Conservation (phyloP, 2,113 vertebrate genomes). For the Peromyscus leucopus region DNA sequence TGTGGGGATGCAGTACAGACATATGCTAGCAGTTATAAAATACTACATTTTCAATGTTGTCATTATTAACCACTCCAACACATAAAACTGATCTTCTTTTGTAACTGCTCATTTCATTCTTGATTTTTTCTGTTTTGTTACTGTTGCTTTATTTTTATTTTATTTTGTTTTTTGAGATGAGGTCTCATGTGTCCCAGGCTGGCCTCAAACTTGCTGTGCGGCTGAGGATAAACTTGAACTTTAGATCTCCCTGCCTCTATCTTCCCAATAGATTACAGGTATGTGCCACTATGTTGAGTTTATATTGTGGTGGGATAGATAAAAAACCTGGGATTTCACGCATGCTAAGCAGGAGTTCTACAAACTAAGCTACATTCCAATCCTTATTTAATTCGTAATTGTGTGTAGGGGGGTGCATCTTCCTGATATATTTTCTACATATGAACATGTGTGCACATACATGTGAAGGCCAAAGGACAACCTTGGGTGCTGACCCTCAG, state of each 20-base stretch:
- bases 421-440: background rate
- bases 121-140: background rate
- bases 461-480: too few relatives aligned
- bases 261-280: background rate
- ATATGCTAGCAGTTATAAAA: background rate
- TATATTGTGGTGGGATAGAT: background rate
- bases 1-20: background rate
- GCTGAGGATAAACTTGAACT: background rate
- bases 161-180: background rate
- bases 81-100: background rate
- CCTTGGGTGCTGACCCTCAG: background rate
- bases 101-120: slow-evolving; percentile 28
- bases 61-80: background rate
- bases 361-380: background rate
- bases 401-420: background rate
- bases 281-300: background rate
- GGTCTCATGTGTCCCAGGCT: background rate
- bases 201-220: background rate
- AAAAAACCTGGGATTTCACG: background rate
- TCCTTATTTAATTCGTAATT: too few relatives aligned
- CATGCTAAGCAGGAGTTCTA: background rate
- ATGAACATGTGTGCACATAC: too few relatives aligned
- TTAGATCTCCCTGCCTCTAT: background rate
- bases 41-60: slow-evolving; percentile 13
- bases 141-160: background rate